Evolutionary conservation across 2,888 invertebrate genomes (phyloP).

Genomic region (Cheilosia vulpina): DNA sequence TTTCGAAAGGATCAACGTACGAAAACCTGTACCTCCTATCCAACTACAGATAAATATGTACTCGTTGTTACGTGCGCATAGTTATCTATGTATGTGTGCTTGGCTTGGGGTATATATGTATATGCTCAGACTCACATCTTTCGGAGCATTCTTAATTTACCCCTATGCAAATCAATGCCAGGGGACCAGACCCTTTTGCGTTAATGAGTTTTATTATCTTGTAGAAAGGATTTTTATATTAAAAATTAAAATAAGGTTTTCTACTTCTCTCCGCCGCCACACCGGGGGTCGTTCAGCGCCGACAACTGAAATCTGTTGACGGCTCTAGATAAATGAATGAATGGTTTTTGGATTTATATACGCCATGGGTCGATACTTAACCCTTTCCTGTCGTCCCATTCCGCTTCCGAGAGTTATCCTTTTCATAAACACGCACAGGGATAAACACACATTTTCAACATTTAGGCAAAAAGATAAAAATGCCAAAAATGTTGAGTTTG

Average conservation of each 20-base stretch:
- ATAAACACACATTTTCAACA: not conserved
- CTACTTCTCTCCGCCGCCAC: slow-evolving; percentile 25
- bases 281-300: not conserved
- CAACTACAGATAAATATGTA: slow-evolving; percentile 23
- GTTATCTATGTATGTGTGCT: too few relatives aligned
- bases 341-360: slow-evolving; percentile 54
- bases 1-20: slow-evolving; percentile 56
- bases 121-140: slow-evolving; percentile 48
- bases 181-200: slow-evolving; percentile 75
- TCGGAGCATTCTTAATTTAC: slow-evolving; percentile 73
- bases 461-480: slow-evolving; percentile 23
- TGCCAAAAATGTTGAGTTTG: slow-evolving; percentile 58
- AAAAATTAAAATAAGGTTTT: slow-evolving; percentile 75
- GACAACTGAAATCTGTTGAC: slow-evolving; percentile 49
- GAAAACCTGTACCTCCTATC: slow-evolving; percentile 46
- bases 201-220: slow-evolving; percentile 76
- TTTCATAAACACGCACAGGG: slow-evolving; percentile 11
- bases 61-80: not conserved
- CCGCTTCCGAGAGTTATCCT: slow-evolving; percentile 1
- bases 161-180: slow-evolving; percentile 75
- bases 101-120: not conserved
- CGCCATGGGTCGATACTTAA: slow-evolving; percentile 57
- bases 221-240: slow-evolving; percentile 76
- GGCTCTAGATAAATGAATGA: slow-evolving; percentile 64
- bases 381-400: slow-evolving; percentile 28